Conservation (phyloP, 2,797 vertebrate species). For the Alfaro cultratus region DNA sequence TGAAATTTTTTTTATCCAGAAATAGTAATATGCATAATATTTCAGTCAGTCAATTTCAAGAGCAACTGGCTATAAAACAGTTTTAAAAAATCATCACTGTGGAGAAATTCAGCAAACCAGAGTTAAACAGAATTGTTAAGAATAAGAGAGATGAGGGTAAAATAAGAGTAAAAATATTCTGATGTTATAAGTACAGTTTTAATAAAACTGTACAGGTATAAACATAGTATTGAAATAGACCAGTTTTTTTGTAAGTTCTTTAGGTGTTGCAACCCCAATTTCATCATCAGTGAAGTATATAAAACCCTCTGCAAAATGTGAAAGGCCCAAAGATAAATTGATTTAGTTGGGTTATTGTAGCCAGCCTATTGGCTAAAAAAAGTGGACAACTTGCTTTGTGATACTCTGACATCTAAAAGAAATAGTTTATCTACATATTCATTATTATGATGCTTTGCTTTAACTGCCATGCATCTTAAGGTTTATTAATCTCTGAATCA, state of each 20-base stretch:
- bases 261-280: not conserved
- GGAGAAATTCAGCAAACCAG: not conserved
- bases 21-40: not conserved
- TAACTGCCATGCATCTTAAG: not conserved
- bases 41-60: not conserved
- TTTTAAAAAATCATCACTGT: not conserved
- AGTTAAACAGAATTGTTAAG: not conserved
- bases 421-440: not conserved
- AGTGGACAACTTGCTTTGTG: not conserved
- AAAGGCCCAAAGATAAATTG: not conserved
- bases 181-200: not conserved
- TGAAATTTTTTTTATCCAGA: not conserved
- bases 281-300: not conserved
- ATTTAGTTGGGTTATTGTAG: no score
- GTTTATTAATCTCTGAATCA: constrained; percentile 36
- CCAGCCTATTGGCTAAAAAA: not conserved
- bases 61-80: not conserved
- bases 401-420: not conserved
- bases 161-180: not conserved
- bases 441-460: not conserved
- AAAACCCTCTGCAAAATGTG: not conserved
- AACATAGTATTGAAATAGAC: not conserved
- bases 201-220: not conserved
- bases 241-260: not conserved
- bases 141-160: not conserved